Conservation (phyloP, 1,140 invertebrate genomes). For the Nylanderia fulva region DNA sequence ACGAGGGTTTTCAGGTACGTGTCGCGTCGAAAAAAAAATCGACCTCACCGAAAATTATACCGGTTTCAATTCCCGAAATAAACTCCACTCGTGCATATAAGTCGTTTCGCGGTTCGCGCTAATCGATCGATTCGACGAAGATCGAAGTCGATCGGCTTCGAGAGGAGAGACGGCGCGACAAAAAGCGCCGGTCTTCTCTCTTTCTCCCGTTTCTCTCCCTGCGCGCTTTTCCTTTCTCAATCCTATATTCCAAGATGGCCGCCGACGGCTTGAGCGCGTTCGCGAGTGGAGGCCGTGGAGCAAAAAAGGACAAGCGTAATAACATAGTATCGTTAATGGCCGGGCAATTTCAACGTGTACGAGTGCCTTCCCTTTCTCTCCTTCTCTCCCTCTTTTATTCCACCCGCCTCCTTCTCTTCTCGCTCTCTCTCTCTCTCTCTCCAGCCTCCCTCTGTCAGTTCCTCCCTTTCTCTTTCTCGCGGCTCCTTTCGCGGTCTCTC, state of each 20-base stretch:
- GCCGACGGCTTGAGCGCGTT: slow-evolving; percentile 67
- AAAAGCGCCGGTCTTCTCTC: not conserved
- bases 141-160: not conserved
- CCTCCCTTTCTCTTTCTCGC: not conserved
- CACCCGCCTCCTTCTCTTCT: slow-evolving; percentile 26
- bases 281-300: slow-evolving; percentile 77
- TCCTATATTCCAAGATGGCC: slow-evolving; percentile 85
- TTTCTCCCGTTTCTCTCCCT: slow-evolving; percentile 1
- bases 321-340: slow-evolving; percentile 86
- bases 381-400: slow-evolving; percentile 41
- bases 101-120: not conserved
- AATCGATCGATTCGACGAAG: too few species aligned
- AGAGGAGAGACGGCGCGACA: slow-evolving; percentile 6
- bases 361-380: slow-evolving; percentile 74
- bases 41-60: not conserved
- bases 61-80: not conserved
- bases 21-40: not conserved
- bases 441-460: slow-evolving; percentile 33
- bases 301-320: slow-evolving; percentile 86
- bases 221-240: slow-evolving; percentile 74
- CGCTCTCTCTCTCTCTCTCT: slow-evolving; percentile 12
- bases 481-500: not conserved
- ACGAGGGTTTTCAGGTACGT: not conserved
- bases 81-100: not conserved
- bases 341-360: slow-evolving; percentile 85